These are phyloP conservation scores for Synanthedon formicaeformis DNA, from an alignment of 2,888 invertebrate genomes.

Conservation along the genomic window DNA sequence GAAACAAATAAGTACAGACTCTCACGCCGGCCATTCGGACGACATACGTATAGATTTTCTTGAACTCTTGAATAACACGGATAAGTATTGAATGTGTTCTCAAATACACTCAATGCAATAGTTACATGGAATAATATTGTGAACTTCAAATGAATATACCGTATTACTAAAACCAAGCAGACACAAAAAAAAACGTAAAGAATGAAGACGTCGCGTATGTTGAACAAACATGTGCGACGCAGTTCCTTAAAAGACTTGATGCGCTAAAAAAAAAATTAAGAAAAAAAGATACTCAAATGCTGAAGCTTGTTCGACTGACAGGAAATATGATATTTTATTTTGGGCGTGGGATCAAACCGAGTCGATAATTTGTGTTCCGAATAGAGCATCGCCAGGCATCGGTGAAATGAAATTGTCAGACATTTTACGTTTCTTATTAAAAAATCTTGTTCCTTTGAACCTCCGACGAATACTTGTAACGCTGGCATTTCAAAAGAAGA, in stretches of 20 bases:
- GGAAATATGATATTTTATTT: conserved; percentile 72
- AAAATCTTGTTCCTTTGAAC: conserved; percentile 15
- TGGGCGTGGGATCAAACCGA: conserved; percentile 68
- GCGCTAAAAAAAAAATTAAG: conserved; percentile 38
- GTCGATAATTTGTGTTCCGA: conserved; percentile 65
- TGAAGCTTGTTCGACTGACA: conserved; percentile 62
- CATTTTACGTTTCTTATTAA: conserved; percentile 47
- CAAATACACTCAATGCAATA: too few species aligned
- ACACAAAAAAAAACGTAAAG: conserved; percentile 16
- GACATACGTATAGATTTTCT: too few species aligned
- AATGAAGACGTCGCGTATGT: conserved; percentile 40
- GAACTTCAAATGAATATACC: too few species aligned
- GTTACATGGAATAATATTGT: too few species aligned
- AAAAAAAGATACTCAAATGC: conserved; percentile 57
- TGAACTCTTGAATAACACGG: too few species aligned
- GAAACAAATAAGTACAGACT: too few species aligned
- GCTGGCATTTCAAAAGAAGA: conserved; percentile 17
- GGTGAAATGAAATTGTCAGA: conserved; percentile 56
- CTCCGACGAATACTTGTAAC: background rate
- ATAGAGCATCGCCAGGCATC: conserved; percentile 52
- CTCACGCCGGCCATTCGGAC: too few species aligned
- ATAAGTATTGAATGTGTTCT: too few species aligned
- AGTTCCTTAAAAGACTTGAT: conserved; percentile 59
- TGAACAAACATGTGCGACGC: conserved; percentile 64
- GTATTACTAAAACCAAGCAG: conserved; percentile 10